A percentile compares a stretch with the other conserved stretches of the same genome.
Conservation (phyloP, 2,797 vertebrate genomes). For the Arrhamphus sclerolepis region DNA sequence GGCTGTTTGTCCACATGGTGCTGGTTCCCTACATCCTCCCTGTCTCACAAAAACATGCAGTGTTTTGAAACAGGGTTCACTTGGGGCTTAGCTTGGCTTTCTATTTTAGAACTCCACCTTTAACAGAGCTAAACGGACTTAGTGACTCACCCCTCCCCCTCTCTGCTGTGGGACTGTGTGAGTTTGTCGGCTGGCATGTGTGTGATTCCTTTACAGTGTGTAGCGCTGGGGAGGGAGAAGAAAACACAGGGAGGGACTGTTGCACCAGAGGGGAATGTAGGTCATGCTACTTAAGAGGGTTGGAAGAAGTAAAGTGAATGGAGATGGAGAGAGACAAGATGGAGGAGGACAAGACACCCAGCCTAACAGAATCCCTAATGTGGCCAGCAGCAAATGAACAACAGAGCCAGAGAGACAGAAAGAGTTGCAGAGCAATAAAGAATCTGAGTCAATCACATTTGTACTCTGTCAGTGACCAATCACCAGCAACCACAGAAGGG, state of each 20-base stretch:
- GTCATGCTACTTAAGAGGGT: conserved; percentile 42
- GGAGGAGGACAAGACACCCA: conserved; percentile 24
- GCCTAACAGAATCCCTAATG: conserved; percentile 24
- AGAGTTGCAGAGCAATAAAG: conserved; percentile 15
- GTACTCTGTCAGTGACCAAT: conserved; percentile 18
- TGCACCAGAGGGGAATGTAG: conserved; percentile 53
- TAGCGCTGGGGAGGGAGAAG: conserved; percentile 13
- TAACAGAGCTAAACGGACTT: conserved; percentile 55
- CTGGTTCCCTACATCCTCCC: conserved; percentile 27
- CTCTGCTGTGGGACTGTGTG: conserved; percentile 8
- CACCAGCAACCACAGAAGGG: conserved; percentile 11
- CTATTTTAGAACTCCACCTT: conserved; percentile 69
- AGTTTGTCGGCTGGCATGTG: conserved; percentile 2
- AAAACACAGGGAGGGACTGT: conserved; percentile 22
- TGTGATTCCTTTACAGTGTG: conserved; percentile 22
- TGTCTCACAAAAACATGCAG: conserved; percentile 18
- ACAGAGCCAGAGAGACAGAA: conserved; percentile 15
- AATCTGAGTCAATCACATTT: conserved; percentile 9
- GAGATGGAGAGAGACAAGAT: conserved; percentile 25
- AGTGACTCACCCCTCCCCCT: conserved; percentile 48
- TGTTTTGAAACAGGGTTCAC: conserved; percentile 59
- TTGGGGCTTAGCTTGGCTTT: conserved; percentile 57
- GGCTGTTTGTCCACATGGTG: conserved; percentile 37
- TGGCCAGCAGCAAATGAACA: conserved; percentile 23
- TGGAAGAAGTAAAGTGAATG: conserved; percentile 22